These are phyloP conservation scores for Lytechinus variegatus DNA, from an alignment of 35 echinoderm and acorn worm genomes.

Conservation along the genomic window DNA sequence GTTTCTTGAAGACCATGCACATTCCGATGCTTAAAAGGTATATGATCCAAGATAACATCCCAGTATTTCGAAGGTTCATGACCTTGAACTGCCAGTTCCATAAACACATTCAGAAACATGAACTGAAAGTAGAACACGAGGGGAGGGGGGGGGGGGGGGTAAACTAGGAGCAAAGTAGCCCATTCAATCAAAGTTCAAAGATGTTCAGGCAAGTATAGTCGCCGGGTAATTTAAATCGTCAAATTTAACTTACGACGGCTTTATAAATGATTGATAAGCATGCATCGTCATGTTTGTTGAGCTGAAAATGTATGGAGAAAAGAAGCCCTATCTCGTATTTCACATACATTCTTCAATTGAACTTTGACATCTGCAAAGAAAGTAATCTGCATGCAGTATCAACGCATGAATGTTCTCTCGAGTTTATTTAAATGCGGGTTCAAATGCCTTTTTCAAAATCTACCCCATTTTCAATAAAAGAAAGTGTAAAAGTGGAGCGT, in stretches of 20 bases:
- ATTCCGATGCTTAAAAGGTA: background rate
- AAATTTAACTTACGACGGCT: too few species aligned
- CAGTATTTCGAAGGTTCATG: background rate
- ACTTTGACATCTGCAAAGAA: background rate
- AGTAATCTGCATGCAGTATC: background rate
- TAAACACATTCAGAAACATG: background rate
- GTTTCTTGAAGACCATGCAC: background rate
- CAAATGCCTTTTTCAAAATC: too few species aligned
- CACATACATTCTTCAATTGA: background rate
- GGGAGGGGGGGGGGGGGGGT: background rate
- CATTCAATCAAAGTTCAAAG: too few species aligned
- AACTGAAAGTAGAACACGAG: background rate
- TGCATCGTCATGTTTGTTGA: too few species aligned
- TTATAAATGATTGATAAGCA: too few species aligned
- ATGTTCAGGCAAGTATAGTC: too few species aligned
- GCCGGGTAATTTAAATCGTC: too few species aligned
- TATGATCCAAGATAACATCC: background rate
- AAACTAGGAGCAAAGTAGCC: background rate
- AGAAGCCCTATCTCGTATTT: background rate
- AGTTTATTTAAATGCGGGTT: too few species aligned
- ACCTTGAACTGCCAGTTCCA: background rate
- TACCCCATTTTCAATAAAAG: too few species aligned
- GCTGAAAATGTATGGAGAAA: background rate
- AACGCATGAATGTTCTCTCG: too few species aligned
- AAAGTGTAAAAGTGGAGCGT: too few species aligned